Base-by-base conservation (phyloP, 2,888 invertebrate genomes). In the Rhimphoctona megacephalus region DNA sequence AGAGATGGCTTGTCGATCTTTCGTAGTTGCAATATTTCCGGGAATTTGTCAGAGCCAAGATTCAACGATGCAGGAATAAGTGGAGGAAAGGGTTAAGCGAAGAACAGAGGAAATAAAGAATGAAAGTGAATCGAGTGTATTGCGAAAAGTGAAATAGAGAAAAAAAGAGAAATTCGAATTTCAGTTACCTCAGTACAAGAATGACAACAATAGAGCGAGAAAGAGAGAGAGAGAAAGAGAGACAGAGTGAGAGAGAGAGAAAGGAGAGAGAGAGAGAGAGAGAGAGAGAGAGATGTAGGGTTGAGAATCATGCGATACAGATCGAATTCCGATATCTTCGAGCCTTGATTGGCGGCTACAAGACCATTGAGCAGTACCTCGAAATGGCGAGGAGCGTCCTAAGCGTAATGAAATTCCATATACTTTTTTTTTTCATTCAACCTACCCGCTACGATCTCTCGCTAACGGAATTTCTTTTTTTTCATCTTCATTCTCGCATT, bases 311-410 rank as follows among this genome's bases (percentile, higher is more conserved):
- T 66, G 86, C 90, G 89, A 90, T 91, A 90, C 91, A 90, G 89
- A 92, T 91, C 90, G 91, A 92, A 92, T 92, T 92, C 90, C 92
- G 89, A 92, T 92, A 92, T 91, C 89, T 88, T 82, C 70, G 83
- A 81, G 83, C 89, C 81, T 88, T 89, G 89, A 91, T 92, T 89
- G 90, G 89, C 89, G 89, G 89, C 87, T 79, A 72, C 66, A 76
- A 57, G 85, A 66, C 78, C 79, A 82, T 79, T 83, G 66, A 81
- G 79, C 77, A 80, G 81, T 70, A 64, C 54, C 72, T 86, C 79
- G 83, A 81, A 86, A 85, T 57, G 39, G 64, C 79, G 64, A 83
- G 85, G 82, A 86, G 87, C 85, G 85, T 80, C 74, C 81, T 87
- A 85, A 88, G 82, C 79, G 86, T 90, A 91, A 91, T 91, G 90